A percentile compares a stretch with the other conserved stretches of the same genome.
These are phyloP conservation scores for Sphaerophoria taeniata DNA, from an alignment of 2,888 invertebrate species.

Conservation along the genomic window DNA sequence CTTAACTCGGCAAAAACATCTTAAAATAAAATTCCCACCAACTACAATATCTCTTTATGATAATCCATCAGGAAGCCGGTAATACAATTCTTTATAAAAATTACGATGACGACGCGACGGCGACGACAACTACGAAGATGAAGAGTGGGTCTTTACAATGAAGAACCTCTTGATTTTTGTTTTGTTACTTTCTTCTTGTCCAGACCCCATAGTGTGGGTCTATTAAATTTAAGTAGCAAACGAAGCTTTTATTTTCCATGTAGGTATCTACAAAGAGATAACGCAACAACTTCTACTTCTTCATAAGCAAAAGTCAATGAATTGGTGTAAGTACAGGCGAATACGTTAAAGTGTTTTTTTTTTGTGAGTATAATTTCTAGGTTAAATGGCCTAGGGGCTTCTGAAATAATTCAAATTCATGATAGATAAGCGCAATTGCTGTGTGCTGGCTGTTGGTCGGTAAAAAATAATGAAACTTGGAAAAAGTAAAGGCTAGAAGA, in stretches of 20 bases:
- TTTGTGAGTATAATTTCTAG: conserved; percentile 69
- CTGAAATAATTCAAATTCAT: conserved; percentile 74
- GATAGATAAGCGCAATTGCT: conserved; percentile 70
- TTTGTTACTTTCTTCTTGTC: conserved; percentile 32
- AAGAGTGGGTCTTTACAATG: conserved; percentile 47
- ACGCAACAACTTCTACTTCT: background rate
- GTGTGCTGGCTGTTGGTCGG: conserved; percentile 17
- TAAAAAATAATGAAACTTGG: conserved; percentile 38
- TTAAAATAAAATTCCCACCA: conserved; percentile 16
- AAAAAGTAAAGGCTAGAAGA: too few species aligned
- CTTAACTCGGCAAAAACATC: background rate
- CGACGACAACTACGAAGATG: conserved; percentile 8
- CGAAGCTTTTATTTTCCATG: conserved; percentile 29
- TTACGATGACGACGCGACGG: too few species aligned
- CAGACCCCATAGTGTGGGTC: conserved; percentile 64
- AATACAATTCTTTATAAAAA: conserved; percentile 58
- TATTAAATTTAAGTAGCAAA: conserved; percentile 73
- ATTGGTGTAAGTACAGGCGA: conserved; percentile 45
- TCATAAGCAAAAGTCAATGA: background rate
- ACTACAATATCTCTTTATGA: background rate
- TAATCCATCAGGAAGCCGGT: conserved; percentile 11
- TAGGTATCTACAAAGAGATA: background rate
- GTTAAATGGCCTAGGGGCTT: conserved; percentile 74
- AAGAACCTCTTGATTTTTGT: conserved; percentile 38
- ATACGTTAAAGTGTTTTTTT: conserved; percentile 61